A percentile compares a stretch with the other conserved stretches of the same genome.
Evolutionary conservation across 2,113 vertebrate genomes (phyloP).

Genomic region (Narcine bancroftii): DNA sequence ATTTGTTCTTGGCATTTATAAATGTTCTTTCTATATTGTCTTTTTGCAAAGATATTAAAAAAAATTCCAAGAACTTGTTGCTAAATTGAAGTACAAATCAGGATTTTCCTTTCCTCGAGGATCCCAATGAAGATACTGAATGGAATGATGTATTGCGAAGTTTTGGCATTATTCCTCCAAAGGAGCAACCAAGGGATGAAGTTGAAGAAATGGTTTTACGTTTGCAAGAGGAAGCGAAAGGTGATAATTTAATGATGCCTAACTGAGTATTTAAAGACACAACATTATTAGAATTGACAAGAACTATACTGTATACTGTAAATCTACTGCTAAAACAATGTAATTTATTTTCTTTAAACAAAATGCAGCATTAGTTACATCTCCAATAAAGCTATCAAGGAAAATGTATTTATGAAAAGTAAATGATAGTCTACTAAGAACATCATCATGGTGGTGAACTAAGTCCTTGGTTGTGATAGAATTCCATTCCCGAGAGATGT

Average conservation of each 20-base stretch:
- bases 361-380: neutral
- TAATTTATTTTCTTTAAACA: neutral
- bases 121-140: conserved; percentile 59
- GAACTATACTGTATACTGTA: neutral
- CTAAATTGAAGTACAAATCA: neutral
- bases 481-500: no score
- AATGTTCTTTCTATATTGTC: neutral
- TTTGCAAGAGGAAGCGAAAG: conserved; percentile 53
- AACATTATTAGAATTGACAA: conserved; percentile 7
- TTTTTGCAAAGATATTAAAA: neutral
- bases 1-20: neutral
- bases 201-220: conserved; percentile 52
- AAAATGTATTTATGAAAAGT: neutral
- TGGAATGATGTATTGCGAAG: conserved; percentile 55
- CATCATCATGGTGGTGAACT: no score
- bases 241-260: conserved; percentile 39
- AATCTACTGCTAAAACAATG: neutral
- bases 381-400: neutral
- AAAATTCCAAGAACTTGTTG: neutral
- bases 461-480: no score
- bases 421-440: neutral
- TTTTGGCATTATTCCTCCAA: conserved; percentile 57
- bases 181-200: conserved; percentile 55
- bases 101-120: conserved; percentile 43
- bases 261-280: conserved; percentile 1